phyloP scores from a whole-genome alignment of 2,888 invertebrate genomes.

The Hermodice carunculata region DNA sequence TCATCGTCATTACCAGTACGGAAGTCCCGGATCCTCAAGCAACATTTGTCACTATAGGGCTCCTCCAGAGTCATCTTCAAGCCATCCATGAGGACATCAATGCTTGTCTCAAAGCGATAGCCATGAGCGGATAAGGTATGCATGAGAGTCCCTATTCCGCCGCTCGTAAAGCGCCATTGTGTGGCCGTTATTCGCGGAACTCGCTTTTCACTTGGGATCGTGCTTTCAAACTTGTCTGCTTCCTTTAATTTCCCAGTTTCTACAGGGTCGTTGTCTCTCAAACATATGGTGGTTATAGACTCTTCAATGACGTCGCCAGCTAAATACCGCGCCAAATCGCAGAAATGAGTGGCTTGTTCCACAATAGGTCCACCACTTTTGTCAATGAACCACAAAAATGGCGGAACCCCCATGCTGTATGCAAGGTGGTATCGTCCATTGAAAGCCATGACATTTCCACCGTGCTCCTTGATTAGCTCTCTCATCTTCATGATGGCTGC shows the following conservation, averaged over 20 bases:
- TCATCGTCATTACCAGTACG: constrained; percentile 3
- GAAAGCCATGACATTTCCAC: constrained; percentile 31
- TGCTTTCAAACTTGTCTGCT: not conserved
- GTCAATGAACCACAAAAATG: constrained; percentile 12
- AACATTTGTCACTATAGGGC: constrained; percentile 17
- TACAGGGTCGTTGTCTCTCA: constrained; percentile 11
- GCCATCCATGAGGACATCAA: constrained; percentile 29
- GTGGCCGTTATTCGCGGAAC: constrained; percentile 22
- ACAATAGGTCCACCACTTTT: constrained; percentile 29
- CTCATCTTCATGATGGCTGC: constrained; percentile 28
- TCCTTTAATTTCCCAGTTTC: not conserved
- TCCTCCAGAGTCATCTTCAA: constrained; percentile 22
- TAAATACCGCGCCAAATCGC: constrained; percentile 25
- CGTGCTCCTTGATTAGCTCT: constrained; percentile 23
- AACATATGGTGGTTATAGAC: constrained; percentile 2
- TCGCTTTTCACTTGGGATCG: not conserved
- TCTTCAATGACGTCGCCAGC: constrained; percentile 19
- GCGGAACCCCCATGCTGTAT: constrained; percentile 8
- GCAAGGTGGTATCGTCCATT: constrained; percentile 22
- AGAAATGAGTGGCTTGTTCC: constrained; percentile 36
- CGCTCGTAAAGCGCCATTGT: constrained; percentile 22
- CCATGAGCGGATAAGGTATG: constrained; percentile 24
- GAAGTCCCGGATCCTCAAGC: constrained; percentile 9
- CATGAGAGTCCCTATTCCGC: constrained; percentile 27
- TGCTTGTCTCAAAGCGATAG: constrained; percentile 17